Evolutionary conservation across 2,888 invertebrate species (phyloP).

Genomic region (Stegana nigrithorax): DNA sequence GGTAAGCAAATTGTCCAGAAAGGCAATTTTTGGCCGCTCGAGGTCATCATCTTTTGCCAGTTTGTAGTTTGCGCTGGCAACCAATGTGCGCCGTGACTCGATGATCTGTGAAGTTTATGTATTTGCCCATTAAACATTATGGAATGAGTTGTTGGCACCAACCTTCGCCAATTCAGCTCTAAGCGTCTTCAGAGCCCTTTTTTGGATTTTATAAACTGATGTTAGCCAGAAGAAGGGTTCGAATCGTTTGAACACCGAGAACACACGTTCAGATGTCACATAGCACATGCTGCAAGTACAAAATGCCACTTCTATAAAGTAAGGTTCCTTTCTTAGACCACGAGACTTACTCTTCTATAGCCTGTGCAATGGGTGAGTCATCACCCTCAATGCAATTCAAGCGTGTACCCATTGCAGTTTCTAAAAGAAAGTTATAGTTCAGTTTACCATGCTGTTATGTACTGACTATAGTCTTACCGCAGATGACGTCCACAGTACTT

Average conservation of each 20-base stretch:
- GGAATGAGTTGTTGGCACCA: neutral
- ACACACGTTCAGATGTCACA: constrained; percentile 36
- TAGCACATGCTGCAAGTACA: constrained; percentile 33
- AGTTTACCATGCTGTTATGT: too few species aligned
- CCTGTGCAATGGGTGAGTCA: constrained; percentile 62
- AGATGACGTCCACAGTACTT: constrained; percentile 69
- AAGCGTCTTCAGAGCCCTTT: constrained; percentile 51
- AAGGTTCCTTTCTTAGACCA: neutral
- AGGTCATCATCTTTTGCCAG: constrained; percentile 18
- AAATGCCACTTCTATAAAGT: neutral
- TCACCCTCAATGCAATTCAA: constrained; percentile 44
- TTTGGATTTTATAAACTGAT: constrained; percentile 69
- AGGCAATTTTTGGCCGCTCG: constrained; percentile 50
- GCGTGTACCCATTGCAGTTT: constrained; percentile 48
- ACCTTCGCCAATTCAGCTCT: constrained; percentile 32
- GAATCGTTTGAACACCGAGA: constrained; percentile 41
- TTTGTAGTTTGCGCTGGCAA: constrained; percentile 24
- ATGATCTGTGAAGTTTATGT: constrained; percentile 34
- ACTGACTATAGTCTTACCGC: too few species aligned
- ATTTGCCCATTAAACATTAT: neutral
- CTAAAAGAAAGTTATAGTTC: constrained; percentile 25
- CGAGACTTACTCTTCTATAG: constrained; percentile 66
- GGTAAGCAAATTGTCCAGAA: constrained; percentile 54
- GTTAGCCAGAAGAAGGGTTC: constrained; percentile 61
- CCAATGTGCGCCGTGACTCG: constrained; percentile 33